These are phyloP conservation scores for Neomorphus geoffroyi DNA, from an alignment of 2,797 vertebrate species.

Conservation along the genomic window DNA sequence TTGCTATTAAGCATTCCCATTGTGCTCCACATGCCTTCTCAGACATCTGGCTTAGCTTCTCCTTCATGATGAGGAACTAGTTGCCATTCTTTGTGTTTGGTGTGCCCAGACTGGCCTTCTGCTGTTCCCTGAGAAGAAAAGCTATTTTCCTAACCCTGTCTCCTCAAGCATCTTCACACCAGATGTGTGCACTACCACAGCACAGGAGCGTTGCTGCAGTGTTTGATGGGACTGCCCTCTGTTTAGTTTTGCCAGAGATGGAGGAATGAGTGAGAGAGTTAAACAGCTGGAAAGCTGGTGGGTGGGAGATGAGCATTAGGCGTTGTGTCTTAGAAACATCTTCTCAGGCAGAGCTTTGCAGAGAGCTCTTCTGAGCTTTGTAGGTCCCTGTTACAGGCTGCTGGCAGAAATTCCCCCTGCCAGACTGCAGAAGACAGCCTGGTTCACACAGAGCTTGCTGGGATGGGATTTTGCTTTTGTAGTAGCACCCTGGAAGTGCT, in stretches of 20 bases:
- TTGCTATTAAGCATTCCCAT: background rate
- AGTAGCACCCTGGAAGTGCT: background rate
- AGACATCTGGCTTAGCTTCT: background rate
- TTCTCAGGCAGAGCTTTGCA: background rate
- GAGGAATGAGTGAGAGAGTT: background rate
- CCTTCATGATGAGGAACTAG: background rate
- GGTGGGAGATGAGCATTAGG: background rate
- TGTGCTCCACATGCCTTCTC: background rate
- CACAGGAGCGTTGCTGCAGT: background rate
- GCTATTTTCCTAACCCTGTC: background rate
- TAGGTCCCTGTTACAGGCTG: background rate
- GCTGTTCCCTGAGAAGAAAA: background rate
- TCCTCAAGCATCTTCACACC: background rate
- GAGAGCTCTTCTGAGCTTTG: background rate
- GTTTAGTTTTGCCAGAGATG: background rate
- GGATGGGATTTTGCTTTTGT: background rate
- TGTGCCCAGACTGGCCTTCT: background rate
- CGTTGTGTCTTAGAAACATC: background rate
- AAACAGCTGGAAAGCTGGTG: background rate
- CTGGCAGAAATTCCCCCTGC: background rate
- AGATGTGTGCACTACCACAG: background rate
- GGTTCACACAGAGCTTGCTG: background rate
- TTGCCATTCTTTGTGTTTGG: background rate
- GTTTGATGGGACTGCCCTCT: background rate
- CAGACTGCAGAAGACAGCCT: background rate